Conservation (phyloP, 1,140 invertebrate species). For the Cydia strobilella region DNA sequence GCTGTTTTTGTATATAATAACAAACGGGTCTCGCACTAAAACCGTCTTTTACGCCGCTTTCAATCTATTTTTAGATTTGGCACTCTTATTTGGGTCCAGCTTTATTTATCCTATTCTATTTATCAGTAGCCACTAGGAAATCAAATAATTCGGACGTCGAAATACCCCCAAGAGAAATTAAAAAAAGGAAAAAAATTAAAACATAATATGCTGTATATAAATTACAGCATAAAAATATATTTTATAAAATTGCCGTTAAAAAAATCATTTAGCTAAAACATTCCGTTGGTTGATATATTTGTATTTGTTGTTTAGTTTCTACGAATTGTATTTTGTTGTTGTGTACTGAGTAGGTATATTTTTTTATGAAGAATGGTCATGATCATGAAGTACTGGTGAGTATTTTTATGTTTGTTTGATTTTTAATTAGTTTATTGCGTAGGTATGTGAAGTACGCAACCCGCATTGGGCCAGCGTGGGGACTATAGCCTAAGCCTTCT, state of each 20-base stretch:
- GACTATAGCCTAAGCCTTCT: too few relatives aligned
- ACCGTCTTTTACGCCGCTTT: constrained; percentile 44
- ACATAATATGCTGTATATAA: constrained; percentile 63
- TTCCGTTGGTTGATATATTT: constrained; percentile 57
- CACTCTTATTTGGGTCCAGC: constrained; percentile 41
- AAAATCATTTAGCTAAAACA: constrained; percentile 50
- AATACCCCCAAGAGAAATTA: constrained; percentile 31
- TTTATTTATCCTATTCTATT: constrained; percentile 39
- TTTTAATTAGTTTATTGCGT: too few relatives aligned
- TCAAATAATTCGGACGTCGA: constrained; percentile 42
- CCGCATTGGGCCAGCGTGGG: too few relatives aligned
- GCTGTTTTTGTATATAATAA: not conserved
- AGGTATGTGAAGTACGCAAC: too few relatives aligned
- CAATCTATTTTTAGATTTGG: constrained; percentile 62
- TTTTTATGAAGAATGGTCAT: constrained; percentile 56
- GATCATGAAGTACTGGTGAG: constrained; percentile 56
- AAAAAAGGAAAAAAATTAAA: constrained; percentile 35
- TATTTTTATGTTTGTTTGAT: not conserved
- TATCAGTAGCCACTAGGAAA: constrained; percentile 45
- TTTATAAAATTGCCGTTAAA: constrained; percentile 54
- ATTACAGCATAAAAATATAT: constrained; percentile 56
- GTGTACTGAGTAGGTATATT: constrained; percentile 35
- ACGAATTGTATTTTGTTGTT: constrained; percentile 40
- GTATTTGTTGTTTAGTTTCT: constrained; percentile 44
- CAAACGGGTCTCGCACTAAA: constrained; percentile 23